These are phyloP conservation scores for Seriola dumerili DNA, from an alignment of 2,113 vertebrate species.

Conservation along the genomic window DNA sequence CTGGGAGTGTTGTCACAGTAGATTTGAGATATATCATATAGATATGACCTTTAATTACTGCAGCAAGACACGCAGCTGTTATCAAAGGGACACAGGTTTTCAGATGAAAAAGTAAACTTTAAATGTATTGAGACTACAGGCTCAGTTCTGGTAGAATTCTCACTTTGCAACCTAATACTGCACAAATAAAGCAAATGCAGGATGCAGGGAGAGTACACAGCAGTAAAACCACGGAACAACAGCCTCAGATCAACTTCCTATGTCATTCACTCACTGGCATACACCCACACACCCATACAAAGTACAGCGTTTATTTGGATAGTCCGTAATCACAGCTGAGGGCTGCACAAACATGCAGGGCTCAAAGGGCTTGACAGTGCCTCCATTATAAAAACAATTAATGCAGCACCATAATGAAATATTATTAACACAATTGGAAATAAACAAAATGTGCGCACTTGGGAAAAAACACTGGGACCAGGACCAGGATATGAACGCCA, in stretches of 20 bases:
- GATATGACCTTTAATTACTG: neutral
- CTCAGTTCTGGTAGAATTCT: neutral
- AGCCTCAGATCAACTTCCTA: constrained; percentile 48
- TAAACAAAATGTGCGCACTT: constrained; percentile 22
- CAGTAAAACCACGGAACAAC: constrained; percentile 42
- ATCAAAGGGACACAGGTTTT: neutral
- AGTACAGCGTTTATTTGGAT: constrained; percentile 59
- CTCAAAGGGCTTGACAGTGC: constrained; percentile 53
- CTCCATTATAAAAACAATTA: constrained; percentile 55
- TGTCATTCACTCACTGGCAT: constrained; percentile 60
- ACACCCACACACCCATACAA: constrained; percentile 56
- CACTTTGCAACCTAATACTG: neutral
- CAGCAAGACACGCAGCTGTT: neutral
- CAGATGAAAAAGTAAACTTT: neutral
- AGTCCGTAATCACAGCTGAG: constrained; percentile 67
- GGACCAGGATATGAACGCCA: constrained; percentile 39
- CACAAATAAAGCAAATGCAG: constrained; percentile 20
- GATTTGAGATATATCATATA: neutral
- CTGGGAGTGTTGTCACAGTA: neutral
- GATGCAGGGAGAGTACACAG: constrained; percentile 14
- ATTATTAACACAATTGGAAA: constrained; percentile 44
- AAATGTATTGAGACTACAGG: neutral
- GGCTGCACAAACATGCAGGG: constrained; percentile 57
- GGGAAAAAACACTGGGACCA: constrained; percentile 7
- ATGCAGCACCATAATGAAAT: constrained; percentile 50